Conservation (phyloP, 92 coral and sea anemone species). For the Heteractis magnifica region DNA sequence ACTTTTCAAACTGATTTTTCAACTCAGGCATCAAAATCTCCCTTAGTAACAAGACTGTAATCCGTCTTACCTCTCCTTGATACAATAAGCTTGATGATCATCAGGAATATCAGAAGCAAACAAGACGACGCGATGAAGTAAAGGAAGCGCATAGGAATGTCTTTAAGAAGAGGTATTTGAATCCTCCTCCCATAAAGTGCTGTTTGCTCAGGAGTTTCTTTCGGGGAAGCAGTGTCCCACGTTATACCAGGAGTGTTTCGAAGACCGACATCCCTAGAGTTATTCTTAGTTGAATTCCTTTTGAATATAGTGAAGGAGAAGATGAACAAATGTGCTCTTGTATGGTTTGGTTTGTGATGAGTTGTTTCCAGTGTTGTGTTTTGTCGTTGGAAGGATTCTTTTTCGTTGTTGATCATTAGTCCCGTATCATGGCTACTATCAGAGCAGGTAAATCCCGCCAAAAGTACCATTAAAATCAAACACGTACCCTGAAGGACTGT, state of each 20-base stretch:
- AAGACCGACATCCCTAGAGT: neutral
- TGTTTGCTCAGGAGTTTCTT: conserved; percentile 19
- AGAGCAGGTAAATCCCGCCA: neutral
- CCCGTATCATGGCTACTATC: conserved; percentile 34
- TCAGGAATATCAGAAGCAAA: conserved; percentile 56
- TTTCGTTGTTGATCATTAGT: conserved; percentile 9
- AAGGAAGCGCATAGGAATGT: conserved; percentile 69
- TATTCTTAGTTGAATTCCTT: conserved; percentile 25
- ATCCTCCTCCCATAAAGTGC: conserved; percentile 39
- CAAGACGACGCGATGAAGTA: conserved; percentile 75
- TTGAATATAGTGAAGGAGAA: conserved; percentile 29
- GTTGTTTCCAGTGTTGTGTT: conserved; percentile 10
- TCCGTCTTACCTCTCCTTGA: conserved; percentile 66
- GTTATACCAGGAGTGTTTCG: conserved; percentile 10
- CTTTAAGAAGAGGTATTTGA: conserved; percentile 58
- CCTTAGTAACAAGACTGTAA: conserved; percentile 79
- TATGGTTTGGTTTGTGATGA: conserved; percentile 18
- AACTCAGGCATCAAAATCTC: conserved; percentile 80
- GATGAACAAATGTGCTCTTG: conserved; percentile 27
- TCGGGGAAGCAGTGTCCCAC: neutral
- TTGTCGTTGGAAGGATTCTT: neutral
- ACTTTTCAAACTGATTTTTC: neutral
- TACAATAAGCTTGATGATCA: conserved; percentile 68
- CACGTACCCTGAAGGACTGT: neutral
- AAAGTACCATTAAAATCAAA: neutral